Evolutionary conservation across 1,140 invertebrate species (phyloP), one percentile per base, ranked within the genome.

Genomic region (Ylistrum balloti): DNA sequence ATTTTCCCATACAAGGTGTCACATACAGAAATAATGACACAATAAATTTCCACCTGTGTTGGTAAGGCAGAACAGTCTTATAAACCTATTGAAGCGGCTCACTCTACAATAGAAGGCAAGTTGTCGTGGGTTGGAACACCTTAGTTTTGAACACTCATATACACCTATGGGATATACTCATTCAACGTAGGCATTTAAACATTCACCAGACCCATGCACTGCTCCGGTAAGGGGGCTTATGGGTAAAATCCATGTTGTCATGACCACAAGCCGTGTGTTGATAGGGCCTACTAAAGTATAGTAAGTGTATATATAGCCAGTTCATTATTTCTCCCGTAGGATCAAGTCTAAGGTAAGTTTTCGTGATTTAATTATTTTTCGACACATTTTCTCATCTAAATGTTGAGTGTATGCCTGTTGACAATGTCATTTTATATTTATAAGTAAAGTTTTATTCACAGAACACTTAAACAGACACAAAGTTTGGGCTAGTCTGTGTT

Each of bases 201-300:
- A 34, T 35, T 35, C 85, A 56, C 33, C 88, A 87, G 87, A 85
- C 86, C 48, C 89, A 88, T 85, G 48, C 87, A 90, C 35, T 38
- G 35, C 35, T 38, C 56, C 87, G 85, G 48, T 85, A 41, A 45
- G 33, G 85, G 89, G 86, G 33, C 56, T 92, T 93, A 88, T 93
- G 93, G 93, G 93, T 92, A 91, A 88, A 41, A 74, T 88, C 86
- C 74, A 86, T 90, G 93, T 93, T 93, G 93, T 92, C 93, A 93
- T 93, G 92, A 91, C 93, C 90, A 92, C 93, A 92, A 56, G 88
- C 88, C 86, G 93, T 91, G 87, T 93, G 92, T 93, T 93, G 92
- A 93, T 90, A 93, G 91, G 92, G 88, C 87, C 48, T 45, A n/a
- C 56, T 74, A 28, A 74, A 74, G 56, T 74, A 74, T 74, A 74